Evolutionary conservation across 2,797 vertebrate genomes (phyloP).

Genomic region (Lophius americanus): DNA sequence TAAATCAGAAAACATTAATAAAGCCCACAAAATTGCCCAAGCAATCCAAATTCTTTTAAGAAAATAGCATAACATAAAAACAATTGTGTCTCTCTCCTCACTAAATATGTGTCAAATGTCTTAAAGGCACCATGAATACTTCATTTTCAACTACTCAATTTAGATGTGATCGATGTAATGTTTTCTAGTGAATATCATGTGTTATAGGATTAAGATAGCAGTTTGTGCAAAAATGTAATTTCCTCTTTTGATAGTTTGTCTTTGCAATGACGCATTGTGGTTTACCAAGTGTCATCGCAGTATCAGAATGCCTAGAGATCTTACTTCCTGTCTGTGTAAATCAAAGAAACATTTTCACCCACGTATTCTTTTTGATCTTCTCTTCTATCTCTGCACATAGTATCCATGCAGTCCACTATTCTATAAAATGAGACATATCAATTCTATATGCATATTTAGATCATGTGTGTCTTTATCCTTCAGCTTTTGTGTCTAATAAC

Average conservation of each 20-base stretch:
- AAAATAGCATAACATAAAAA: background rate
- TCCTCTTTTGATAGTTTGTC: conserved; percentile 5
- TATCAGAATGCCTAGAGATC: conserved; percentile 11
- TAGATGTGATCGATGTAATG: background rate
- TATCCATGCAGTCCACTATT: background rate
- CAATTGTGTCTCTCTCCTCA: background rate
- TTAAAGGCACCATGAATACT: background rate
- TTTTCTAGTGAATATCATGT: background rate
- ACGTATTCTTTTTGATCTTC: background rate
- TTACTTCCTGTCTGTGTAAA: conserved; percentile 18
- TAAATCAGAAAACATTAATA: background rate
- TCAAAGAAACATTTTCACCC: conserved; percentile 8
- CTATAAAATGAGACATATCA: background rate
- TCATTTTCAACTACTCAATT: background rate
- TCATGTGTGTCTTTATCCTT: conserved; percentile 2
- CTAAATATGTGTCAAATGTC: background rate
- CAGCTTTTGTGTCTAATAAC: background rate
- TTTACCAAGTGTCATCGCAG: conserved; percentile 7
- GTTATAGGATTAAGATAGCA: background rate
- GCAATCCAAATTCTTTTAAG: background rate
- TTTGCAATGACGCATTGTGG: conserved; percentile 10
- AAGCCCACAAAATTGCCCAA: background rate
- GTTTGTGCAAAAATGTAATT: background rate
- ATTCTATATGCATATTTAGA: background rate
- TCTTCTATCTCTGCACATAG: conserved; percentile 12